A percentile compares a stretch with the other conserved stretches of the same genome.
Conservation (phyloP, 1,140 invertebrate genomes). For the Leptinotarsa texana region DNA sequence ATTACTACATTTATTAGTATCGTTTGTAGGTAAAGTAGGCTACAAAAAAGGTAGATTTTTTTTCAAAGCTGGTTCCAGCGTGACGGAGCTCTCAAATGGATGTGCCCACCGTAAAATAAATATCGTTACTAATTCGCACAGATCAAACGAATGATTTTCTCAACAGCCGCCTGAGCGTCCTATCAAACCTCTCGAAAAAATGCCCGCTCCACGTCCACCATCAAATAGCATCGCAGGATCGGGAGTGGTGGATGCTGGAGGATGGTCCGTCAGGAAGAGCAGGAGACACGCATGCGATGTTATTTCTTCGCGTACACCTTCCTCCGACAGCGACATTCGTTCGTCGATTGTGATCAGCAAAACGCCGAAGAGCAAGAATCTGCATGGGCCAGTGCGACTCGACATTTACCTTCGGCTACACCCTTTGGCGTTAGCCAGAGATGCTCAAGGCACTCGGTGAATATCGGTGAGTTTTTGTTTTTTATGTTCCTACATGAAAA, state of each 20-base stretch:
- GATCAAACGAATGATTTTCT: background rate
- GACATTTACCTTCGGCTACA: constrained; percentile 60
- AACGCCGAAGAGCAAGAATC: constrained; percentile 17
- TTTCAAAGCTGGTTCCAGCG: no score
- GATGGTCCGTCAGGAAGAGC: constrained; percentile 28
- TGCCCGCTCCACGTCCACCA: background rate
- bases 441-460: constrained; percentile 29
- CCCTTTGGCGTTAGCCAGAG: constrained; percentile 57
- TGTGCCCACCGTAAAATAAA: background rate
- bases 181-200: background rate
- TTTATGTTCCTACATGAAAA: background rate
- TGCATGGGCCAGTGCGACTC: constrained; percentile 61
- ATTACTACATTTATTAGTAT: no score
- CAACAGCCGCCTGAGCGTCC: background rate
- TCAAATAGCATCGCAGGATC: constrained; percentile 29
- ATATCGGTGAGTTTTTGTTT: constrained; percentile 31
- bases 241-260: constrained; percentile 26
- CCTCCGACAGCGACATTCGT: constrained; percentile 10
- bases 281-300: constrained; percentile 33
- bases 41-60: no score
- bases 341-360: constrained; percentile 28
- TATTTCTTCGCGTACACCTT: background rate
- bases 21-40: no score
- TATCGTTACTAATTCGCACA: background rate
- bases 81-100: background rate